Conservation (phyloP, 2,113 vertebrate species). For the Phalacrocorax pelagicus region DNA sequence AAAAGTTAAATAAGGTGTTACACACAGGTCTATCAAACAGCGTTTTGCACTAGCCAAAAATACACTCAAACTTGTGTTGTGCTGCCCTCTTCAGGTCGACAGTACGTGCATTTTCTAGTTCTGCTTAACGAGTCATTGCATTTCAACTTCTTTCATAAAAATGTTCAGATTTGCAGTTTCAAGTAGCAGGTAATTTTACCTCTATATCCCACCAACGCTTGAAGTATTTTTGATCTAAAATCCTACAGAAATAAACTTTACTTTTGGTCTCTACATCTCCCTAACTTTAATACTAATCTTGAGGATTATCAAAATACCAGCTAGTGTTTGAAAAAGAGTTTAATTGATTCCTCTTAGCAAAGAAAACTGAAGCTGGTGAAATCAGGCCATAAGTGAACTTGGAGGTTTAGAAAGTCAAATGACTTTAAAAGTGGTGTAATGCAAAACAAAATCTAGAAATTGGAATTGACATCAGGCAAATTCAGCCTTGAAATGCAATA, state of each 20-base stretch:
- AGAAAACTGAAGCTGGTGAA: background rate
- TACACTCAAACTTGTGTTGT: background rate
- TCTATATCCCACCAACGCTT: background rate
- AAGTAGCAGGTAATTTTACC: background rate
- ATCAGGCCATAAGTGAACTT: background rate
- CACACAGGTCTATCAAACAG: background rate
- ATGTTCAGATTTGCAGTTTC: background rate
- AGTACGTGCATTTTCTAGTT: background rate
- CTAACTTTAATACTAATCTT: background rate
- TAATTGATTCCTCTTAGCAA: background rate
- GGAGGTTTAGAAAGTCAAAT: background rate
- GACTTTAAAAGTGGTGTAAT: background rate
- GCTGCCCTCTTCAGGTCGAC: constrained; percentile 56
- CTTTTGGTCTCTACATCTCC: background rate
- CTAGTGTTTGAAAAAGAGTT: background rate
- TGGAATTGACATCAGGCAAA: background rate
- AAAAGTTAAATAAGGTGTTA: background rate
- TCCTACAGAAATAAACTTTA: background rate
- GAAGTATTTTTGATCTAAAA: background rate
- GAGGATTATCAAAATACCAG: background rate
- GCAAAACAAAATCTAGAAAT: background rate
- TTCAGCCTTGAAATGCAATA: background rate
- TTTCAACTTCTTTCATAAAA: background rate
- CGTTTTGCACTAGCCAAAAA: background rate
- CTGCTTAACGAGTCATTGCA: background rate